Conservation (phyloP, 2,113 vertebrate species). For the Dolichallabes microphthalmus region DNA sequence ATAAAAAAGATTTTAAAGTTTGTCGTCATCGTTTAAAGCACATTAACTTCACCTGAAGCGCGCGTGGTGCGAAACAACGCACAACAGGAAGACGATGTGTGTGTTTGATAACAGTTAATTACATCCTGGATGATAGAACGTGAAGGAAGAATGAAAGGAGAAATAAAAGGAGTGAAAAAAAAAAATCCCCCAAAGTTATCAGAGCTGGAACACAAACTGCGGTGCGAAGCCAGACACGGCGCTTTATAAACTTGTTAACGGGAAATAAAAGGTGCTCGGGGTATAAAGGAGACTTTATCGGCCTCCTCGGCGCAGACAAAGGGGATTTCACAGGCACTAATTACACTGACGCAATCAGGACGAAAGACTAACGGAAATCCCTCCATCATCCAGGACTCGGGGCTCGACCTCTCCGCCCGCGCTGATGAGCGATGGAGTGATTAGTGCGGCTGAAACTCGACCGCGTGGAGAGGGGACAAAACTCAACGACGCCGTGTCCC, state of each 20-base stretch:
- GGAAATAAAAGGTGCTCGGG: conserved; percentile 65
- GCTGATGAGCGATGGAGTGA: conserved; percentile 58
- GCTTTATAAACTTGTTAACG: conserved; percentile 69
- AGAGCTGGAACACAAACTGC: conserved; percentile 52
- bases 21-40: conserved; percentile 19
- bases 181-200: conserved; percentile 61
- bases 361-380: conserved; percentile 59
- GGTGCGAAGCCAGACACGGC: conserved; percentile 44
- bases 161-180: conserved; percentile 30
- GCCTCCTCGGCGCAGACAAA: conserved; percentile 66
- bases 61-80: conserved; percentile 16
- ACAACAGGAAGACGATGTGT: conserved; percentile 56
- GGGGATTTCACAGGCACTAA: conserved; percentile 67
- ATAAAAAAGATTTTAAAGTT: background rate
- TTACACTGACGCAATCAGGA: conserved; percentile 68
- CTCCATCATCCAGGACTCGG: conserved; percentile 28
- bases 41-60: conserved; percentile 13
- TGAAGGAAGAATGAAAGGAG: conserved; percentile 37
- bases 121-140: conserved; percentile 67
- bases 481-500: no score
- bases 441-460: conserved; percentile 37
- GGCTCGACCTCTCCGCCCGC: conserved; percentile 39
- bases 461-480: background rate
- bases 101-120: conserved; percentile 71
- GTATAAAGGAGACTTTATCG: conserved; percentile 67